These are phyloP conservation scores for Drosophila mimica DNA, from an alignment of 2,888 invertebrate species.

Conservation along the genomic window DNA sequence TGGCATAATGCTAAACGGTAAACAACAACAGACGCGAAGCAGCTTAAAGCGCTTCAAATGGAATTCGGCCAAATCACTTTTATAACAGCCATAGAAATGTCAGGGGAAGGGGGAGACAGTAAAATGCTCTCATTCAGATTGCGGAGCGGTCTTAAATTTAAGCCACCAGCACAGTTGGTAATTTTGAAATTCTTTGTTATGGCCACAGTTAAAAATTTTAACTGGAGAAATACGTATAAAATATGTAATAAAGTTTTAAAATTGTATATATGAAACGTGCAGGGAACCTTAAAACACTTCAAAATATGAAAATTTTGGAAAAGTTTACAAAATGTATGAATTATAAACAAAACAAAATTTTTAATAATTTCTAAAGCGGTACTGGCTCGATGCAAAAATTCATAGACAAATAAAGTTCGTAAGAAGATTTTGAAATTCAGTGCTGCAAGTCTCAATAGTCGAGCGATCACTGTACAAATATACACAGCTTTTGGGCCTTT, in stretches of 20 bases:
- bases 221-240: slow-evolving; percentile 1
- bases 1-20: slow-evolving; percentile 46
- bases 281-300: not conserved
- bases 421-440: not conserved
- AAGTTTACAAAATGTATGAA: not conserved
- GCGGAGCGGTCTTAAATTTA: not conserved
- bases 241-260: not conserved
- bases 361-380: not conserved
- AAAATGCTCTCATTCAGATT: not conserved
- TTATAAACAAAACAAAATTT: not conserved
- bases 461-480: slow-evolving; percentile 1
- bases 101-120: not conserved
- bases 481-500: not conserved
- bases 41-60: slow-evolving; percentile 23
- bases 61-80: slow-evolving; percentile 10
- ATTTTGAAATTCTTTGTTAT: slow-evolving; percentile 8
- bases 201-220: slow-evolving; percentile 4
- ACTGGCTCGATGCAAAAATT: not conserved
- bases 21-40: slow-evolving; percentile 24
- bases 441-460: not conserved
- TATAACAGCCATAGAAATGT: not conserved
- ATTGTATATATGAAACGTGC: not conserved
- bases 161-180: slow-evolving; percentile 1
- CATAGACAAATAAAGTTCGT: not conserved
- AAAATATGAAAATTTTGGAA: not conserved